phyloP scores from a whole-genome alignment of 2,797 vertebrate genomes.

The Macrochelys suwanniensis region DNA sequence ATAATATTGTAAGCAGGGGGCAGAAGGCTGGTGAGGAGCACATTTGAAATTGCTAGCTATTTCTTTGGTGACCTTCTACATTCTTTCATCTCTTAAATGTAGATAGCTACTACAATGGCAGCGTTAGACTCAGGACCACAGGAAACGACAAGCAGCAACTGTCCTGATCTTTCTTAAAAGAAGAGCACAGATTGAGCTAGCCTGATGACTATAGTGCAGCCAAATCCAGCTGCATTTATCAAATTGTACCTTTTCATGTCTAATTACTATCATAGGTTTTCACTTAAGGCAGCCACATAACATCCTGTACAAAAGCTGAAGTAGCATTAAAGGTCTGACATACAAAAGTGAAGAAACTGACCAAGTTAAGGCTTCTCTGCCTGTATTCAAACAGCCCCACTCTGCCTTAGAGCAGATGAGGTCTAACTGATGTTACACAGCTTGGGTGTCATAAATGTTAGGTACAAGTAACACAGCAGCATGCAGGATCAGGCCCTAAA shows the following conservation, averaged over 20 bases:
- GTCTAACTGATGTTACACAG: not conserved
- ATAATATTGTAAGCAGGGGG: not conserved
- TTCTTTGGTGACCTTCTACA: conserved; percentile 23
- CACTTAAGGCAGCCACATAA: conserved; percentile 36
- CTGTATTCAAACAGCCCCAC: not conserved
- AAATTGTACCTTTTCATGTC: conserved; percentile 55
- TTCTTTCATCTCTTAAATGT: conserved; percentile 65
- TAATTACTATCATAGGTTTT: conserved; percentile 50
- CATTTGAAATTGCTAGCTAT: not conserved
- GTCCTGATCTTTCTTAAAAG: conserved; percentile 1
- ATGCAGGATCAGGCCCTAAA: not conserved
- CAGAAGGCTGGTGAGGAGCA: not conserved
- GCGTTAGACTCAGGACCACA: not conserved
- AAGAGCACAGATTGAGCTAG: conserved; percentile 37
- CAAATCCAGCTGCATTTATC: conserved; percentile 66
- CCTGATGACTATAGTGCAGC: conserved; percentile 9
- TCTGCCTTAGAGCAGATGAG: not conserved
- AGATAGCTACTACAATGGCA: conserved; percentile 25
- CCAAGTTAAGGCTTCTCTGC: not conserved
- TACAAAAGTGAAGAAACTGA: not conserved
- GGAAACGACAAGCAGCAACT: conserved; percentile 18
- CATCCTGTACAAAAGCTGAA: conserved; percentile 26
- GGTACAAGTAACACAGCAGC: not conserved
- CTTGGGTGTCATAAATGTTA: not conserved
- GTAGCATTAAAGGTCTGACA: conserved; percentile 1